Evolutionary conservation across 2,113 vertebrate genomes (phyloP).

Genomic region (Sander lucioperca): DNA sequence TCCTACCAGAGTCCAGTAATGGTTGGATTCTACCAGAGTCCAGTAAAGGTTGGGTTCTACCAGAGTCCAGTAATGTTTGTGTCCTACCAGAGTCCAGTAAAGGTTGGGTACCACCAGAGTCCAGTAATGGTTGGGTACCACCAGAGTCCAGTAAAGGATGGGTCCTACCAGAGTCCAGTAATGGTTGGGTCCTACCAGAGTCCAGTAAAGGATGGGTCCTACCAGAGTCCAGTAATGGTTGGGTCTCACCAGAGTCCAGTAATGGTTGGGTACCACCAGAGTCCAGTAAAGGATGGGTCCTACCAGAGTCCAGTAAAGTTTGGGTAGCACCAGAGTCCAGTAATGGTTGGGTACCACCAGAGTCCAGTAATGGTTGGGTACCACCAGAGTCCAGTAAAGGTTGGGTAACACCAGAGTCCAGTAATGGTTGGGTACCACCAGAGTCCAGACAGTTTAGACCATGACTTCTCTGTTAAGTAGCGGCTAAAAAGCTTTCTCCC

Average conservation of each 20-base stretch:
- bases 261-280: neutral
- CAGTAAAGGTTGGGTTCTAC: neutral
- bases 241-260: neutral
- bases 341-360: neutral
- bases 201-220: neutral
- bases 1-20: neutral
- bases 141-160: neutral
- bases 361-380: neutral
- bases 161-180: neutral
- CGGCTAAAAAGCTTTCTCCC: neutral
- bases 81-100: neutral
- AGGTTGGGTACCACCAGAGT: neutral
- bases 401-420: neutral
- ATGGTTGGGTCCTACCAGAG: neutral
- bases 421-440: neutral
- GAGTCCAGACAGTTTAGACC: neutral
- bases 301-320: neutral
- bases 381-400: neutral
- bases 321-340: neutral
- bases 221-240: slow-evolving; percentile 1
- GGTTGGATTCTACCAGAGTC: neutral
- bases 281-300: neutral
- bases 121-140: neutral
- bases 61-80: slow-evolving; percentile 1
- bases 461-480: neutral